Evolutionary conservation across 2,888 invertebrate genomes (phyloP).

Genomic region (Ophioninae sp.): DNA sequence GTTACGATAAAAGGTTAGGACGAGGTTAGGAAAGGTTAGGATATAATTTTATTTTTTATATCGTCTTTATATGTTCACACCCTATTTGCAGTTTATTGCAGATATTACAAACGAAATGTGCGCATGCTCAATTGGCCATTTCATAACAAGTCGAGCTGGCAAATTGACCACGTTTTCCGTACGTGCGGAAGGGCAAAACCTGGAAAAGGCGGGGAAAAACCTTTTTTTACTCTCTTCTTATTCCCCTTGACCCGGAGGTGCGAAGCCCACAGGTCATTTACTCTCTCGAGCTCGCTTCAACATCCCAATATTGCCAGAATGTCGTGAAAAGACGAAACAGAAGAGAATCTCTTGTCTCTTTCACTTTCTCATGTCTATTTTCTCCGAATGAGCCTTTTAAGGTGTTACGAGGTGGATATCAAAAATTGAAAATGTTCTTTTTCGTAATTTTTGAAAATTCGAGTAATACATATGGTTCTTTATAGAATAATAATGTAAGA

Average conservation of each 20-base stretch:
- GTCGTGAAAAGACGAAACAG: slow-evolving; percentile 1
- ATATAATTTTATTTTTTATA: neutral
- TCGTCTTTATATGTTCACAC: neutral
- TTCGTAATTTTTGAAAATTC: too few species aligned
- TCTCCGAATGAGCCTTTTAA: neutral
- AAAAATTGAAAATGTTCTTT: too few species aligned
- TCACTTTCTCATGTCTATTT: neutral
- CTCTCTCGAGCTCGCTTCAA: slow-evolving; percentile 4
- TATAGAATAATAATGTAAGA: too few species aligned
- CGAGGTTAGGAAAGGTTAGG: neutral
- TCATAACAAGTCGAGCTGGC: neutral
- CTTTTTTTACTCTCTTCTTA: neutral
- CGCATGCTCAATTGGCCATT: neutral
- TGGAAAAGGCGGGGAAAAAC: neutral
- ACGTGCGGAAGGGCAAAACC: neutral
- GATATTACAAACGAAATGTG: neutral
- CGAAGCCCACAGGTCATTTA: neutral
- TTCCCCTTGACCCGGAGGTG: slow-evolving; percentile 1
- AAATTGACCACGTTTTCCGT: neutral
- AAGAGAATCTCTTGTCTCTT: neutral
- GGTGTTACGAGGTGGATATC: too few species aligned
- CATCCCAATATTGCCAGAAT: slow-evolving; percentile 1
- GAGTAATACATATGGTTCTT: too few species aligned
- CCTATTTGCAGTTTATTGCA: neutral
- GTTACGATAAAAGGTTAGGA: neutral